These are phyloP conservation scores for Pinna nobilis DNA, from an alignment of 1,140 invertebrate species.

Conservation along the genomic window DNA sequence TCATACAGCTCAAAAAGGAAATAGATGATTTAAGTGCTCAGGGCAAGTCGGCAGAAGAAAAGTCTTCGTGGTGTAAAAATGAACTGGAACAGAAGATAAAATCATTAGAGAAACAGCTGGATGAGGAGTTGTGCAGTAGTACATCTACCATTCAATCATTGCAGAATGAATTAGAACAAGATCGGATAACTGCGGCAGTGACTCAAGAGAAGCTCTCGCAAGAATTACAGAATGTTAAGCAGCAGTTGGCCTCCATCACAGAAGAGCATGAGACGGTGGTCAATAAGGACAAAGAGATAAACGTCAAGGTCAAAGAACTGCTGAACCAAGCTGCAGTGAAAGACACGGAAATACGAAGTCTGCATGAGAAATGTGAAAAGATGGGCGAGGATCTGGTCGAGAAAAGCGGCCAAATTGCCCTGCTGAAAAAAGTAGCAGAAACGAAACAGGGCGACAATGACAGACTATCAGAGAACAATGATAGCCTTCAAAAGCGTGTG, in stretches of 20 bases:
- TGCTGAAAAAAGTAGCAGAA: conserved; percentile 40
- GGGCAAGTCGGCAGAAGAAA: no score
- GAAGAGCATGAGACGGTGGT: conserved; percentile 3
- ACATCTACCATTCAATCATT: neutral
- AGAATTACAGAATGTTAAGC: neutral
- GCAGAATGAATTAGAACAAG: conserved; percentile 15
- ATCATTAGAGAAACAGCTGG: no score
- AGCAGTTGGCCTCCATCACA: neutral
- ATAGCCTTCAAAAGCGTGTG: neutral
- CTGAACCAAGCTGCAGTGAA: no score
- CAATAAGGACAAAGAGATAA: no score
- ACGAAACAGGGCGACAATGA: conserved; percentile 39
- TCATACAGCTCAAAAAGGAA: no score
- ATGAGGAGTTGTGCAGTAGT: no score
- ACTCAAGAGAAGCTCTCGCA: neutral
- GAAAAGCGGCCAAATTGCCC: conserved; percentile 26
- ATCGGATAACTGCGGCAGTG: neutral
- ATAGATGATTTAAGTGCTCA: no score
- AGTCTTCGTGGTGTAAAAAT: no score
- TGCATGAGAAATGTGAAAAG: neutral
- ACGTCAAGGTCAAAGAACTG: no score
- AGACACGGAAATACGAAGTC: neutral
- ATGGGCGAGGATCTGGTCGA: conserved; percentile 21
- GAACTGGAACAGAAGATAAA: no score
- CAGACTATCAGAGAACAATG: conserved; percentile 7